These are phyloP conservation scores for Catocala sponsa DNA, from an alignment of 2,888 invertebrate genomes.

Conservation along the genomic window DNA sequence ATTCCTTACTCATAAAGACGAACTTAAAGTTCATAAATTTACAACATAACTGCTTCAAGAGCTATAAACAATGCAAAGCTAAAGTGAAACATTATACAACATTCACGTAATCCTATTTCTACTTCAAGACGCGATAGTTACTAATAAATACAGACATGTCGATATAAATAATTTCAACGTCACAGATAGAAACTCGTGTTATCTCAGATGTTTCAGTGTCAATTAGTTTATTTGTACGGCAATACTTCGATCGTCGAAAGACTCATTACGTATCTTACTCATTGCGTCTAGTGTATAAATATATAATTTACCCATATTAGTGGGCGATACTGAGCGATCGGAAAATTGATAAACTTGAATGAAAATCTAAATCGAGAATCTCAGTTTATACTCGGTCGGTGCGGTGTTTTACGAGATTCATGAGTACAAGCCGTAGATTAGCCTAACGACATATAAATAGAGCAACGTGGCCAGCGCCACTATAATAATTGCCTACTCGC, in stretches of 20 bases:
- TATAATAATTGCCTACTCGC: slow-evolving; percentile 55
- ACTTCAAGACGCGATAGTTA: slow-evolving; percentile 19
- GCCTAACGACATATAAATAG: slow-evolving; percentile 49
- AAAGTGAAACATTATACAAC: not conserved
- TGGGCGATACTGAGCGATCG: slow-evolving; percentile 35
- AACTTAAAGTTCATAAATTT: too few species aligned
- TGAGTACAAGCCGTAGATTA: slow-evolving; percentile 46
- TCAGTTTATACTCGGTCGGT: slow-evolving; percentile 40
- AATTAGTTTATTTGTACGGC: slow-evolving; percentile 43
- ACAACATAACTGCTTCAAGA: too few species aligned
- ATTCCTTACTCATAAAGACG: not conserved
- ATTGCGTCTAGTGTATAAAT: slow-evolving; percentile 36
- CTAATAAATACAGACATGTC: slow-evolving; percentile 40
- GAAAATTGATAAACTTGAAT: slow-evolving; percentile 48
- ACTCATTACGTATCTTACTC: slow-evolving; percentile 39
- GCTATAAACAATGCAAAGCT: not conserved
- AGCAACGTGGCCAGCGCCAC: slow-evolving; percentile 42
- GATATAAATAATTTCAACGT: slow-evolving; percentile 40
- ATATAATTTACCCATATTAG: slow-evolving; percentile 42
- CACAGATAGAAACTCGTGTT: slow-evolving; percentile 39
- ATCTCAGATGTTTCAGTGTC: slow-evolving; percentile 47
- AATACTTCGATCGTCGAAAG: slow-evolving; percentile 30
- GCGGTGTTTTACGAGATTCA: slow-evolving; percentile 45
- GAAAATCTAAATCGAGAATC: slow-evolving; percentile 49
- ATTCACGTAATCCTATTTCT: slow-evolving; percentile 3